A percentile compares a stretch with the other conserved stretches of the same genome.
phyloP scores from a whole-genome alignment of 2,113 vertebrate species.

The Cyprinodon variegatus region DNA sequence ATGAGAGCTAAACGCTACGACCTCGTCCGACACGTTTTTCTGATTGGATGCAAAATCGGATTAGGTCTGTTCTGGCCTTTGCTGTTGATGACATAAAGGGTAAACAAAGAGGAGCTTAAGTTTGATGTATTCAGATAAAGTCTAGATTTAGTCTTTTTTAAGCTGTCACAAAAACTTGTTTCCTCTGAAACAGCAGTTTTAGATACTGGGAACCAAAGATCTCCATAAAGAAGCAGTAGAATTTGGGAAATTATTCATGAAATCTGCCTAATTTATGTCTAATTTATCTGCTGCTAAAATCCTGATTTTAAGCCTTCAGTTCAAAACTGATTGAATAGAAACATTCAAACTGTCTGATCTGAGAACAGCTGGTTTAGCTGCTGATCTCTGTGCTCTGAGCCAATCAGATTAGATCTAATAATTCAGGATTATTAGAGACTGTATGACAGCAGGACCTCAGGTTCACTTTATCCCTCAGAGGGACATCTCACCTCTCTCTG shows the following conservation, averaged over 20 bases:
- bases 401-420: not conserved
- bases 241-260: not conserved
- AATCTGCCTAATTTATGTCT: not conserved
- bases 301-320: too few species aligned
- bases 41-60: too few species aligned
- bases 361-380: too few species aligned
- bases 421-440: not conserved
- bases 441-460: not conserved
- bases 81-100: too few species aligned
- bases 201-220: not conserved
- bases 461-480: not conserved
- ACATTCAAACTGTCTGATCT: not conserved
- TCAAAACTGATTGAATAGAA: too few species aligned
- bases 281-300: not conserved
- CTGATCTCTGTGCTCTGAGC: too few species aligned
- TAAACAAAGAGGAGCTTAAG: too few species aligned
- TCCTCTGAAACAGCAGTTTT: not conserved
- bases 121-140: too few species aligned
- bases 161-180: not conserved
- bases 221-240: not conserved
- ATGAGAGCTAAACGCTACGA: too few species aligned
- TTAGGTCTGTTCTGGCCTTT: too few species aligned
- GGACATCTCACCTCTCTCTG: constrained; percentile 51
- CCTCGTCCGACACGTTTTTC: too few species aligned
- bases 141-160: not conserved